Percentiles rank a stretch among this genome's conserved stretches.
Evolutionary conservation across 2,888 invertebrate species (phyloP).

Genomic region (Sinopyrophorus schimmeli): DNA sequence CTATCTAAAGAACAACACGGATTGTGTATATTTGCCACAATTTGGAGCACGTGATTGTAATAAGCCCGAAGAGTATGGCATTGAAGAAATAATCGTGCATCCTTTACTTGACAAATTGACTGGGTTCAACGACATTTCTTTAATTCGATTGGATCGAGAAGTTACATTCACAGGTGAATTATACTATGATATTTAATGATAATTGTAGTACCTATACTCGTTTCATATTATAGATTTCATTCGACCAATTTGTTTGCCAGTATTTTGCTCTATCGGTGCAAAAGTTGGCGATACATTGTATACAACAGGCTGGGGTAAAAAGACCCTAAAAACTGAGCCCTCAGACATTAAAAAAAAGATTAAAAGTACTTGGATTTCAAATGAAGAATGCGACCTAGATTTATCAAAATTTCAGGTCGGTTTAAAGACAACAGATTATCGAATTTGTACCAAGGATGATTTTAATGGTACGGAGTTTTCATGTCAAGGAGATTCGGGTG

Average conservation of each 20-base stretch:
- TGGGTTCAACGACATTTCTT: constrained; percentile 44
- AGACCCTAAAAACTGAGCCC: constrained; percentile 3
- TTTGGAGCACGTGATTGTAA: neutral
- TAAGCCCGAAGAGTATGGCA: neutral
- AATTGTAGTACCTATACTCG: too few relatives aligned
- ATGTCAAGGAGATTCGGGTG: constrained; percentile 70
- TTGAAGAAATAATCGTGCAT: constrained; percentile 5
- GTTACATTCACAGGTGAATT: constrained; percentile 54
- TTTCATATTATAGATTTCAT: constrained; percentile 56
- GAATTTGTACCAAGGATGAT: neutral
- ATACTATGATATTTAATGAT: neutral
- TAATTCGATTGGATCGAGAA: constrained; percentile 57
- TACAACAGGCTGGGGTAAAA: constrained; percentile 55
- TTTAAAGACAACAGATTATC: neutral
- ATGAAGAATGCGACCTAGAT: constrained; percentile 1
- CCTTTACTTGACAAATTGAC: neutral
- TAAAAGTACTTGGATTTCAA: neutral
- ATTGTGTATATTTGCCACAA: neutral
- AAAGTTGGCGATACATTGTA: constrained; percentile 9
- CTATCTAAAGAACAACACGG: neutral
- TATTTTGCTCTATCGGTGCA: constrained; percentile 38
- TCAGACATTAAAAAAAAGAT: constrained; percentile 2
- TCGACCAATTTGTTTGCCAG: constrained; percentile 54
- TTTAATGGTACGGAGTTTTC: neutral
- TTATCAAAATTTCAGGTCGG: neutral